Conservation (phyloP, 2,797 vertebrate species). For the Mastacembelus armatus region DNA sequence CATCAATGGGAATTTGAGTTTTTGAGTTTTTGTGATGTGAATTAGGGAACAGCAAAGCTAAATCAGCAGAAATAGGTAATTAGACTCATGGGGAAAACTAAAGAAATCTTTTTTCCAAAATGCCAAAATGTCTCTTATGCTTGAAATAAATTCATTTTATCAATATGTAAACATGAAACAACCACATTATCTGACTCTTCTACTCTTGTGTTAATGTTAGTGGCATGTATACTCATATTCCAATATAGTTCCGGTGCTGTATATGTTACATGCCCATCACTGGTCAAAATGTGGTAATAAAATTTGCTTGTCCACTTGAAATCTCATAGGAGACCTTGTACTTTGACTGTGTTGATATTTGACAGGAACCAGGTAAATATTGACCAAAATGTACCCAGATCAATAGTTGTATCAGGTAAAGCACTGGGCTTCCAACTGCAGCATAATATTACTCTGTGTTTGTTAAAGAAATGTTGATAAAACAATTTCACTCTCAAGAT, state of each 20-base stretch:
- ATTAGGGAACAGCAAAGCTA: slow-evolving; percentile 48
- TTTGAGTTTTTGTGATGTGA: slow-evolving; percentile 63
- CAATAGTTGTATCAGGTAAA: slow-evolving; percentile 52
- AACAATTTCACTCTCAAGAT: too few species aligned
- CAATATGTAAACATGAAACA: too few species aligned
- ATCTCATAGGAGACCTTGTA: slow-evolving; percentile 44
- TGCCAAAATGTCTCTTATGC: not conserved
- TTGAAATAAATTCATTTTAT: not conserved
- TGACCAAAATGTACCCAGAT: slow-evolving; percentile 54
- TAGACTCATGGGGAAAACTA: slow-evolving; percentile 29
- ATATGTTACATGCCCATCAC: slow-evolving; percentile 5
- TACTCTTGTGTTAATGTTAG: not conserved
- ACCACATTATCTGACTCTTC: not conserved
- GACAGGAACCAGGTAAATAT: slow-evolving; percentile 62
- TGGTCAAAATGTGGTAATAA: slow-evolving; percentile 22
- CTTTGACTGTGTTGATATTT: slow-evolving; percentile 61
- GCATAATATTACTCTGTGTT: slow-evolving; percentile 1
- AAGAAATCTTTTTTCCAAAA: slow-evolving; percentile 24
- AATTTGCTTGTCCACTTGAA: slow-evolving; percentile 19
- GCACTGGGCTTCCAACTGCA: slow-evolving; percentile 34
- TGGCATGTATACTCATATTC: not conserved
- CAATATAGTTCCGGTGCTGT: not conserved
- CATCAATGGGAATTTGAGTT: slow-evolving; percentile 66
- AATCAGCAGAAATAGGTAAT: slow-evolving; percentile 48
- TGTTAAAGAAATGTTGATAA: too few species aligned